Evolutionary conservation across 2,888 invertebrate species (phyloP).

Genomic region (Chaetogeoica ovagalla): DNA sequence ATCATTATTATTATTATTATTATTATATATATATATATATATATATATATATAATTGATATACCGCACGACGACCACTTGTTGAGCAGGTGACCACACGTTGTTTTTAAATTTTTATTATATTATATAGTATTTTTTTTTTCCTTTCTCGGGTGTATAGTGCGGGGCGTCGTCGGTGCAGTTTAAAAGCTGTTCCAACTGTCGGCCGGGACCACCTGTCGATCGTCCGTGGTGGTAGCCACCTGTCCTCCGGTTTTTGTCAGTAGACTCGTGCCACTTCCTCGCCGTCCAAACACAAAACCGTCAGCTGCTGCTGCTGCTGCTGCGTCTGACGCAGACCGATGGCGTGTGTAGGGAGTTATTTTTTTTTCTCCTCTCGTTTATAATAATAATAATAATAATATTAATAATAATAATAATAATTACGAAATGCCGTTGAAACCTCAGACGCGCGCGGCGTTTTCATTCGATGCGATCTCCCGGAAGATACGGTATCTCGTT

Average conservation of each 20-base stretch:
- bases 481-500: too few species aligned
- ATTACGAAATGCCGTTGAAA: too few species aligned
- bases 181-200: slow-evolving; percentile 52
- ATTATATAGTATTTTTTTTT: background rate
- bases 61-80: slow-evolving; percentile 30
- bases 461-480: too few species aligned
- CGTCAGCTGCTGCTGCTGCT: slow-evolving; percentile 33
- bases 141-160: background rate
- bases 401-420: too few species aligned
- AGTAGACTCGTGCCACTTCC: slow-evolving; percentile 52
- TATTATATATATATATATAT: background rate
- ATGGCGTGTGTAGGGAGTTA: background rate
- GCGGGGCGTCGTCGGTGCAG: slow-evolving; percentile 13
- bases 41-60: slow-evolving; percentile 27
- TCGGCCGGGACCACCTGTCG: slow-evolving; percentile 43
- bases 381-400: too few species aligned
- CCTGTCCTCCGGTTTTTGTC: slow-evolving; percentile 43
- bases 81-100: slow-evolving; percentile 51
- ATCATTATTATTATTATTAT: too few species aligned
- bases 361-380: slow-evolving; percentile 36
- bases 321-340: slow-evolving; percentile 24
- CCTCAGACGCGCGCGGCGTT: too few species aligned
- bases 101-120: slow-evolving; percentile 8
- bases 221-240: slow-evolving; percentile 38
- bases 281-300: slow-evolving; percentile 23